Evolutionary conservation across 2,888 invertebrate genomes (phyloP), one percentile per base, ranked within the genome.

Genomic region (Peribatodes rhomboidaria): DNA sequence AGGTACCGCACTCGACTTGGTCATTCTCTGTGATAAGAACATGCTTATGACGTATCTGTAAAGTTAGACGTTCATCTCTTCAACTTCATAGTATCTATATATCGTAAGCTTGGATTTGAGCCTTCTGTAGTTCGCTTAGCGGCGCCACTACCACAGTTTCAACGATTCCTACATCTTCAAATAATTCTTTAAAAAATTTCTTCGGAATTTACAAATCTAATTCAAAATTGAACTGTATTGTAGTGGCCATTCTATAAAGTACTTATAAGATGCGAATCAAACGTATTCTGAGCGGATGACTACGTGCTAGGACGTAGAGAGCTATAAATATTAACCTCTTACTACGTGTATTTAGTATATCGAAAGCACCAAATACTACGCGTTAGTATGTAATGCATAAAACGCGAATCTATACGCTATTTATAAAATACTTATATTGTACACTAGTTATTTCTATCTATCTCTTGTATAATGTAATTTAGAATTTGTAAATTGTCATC

Each of bases 21-120:
- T 88, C 86, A 88, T 90, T 88, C 87, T 87, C 91, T 93, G 93
- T 93, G 92, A 92, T 92, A 93, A 89, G 88, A 79, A 81, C 87
- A 90, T 87, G 86, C 88, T 90, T 91, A 88, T 88, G 89, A 89
- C 84, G 79, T 90, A 87, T 84, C 83, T 85, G 83, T 84, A 85
- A 73, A 71, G 61, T 65, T 73, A 73, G 67, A 46, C 13, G 49
- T 62, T 68, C 69, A 73, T 87, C 76, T 86, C 81, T 84, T 86
- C 80, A 75, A 69, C 81, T 73, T 79, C 80, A 81, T 82, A 81
- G 80, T 75, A 65, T 68, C 71, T 83, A 78, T 87, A 74, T 84
- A 83, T 79, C 66, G 18, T 64, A 89, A 86, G 89, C 86, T 91
- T 90, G 86, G 86, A 90, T 91, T 90, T 89, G 84, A 89, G 83